These are phyloP conservation scores for Megalonaias nervosa DNA, from an alignment of 1,140 invertebrate genomes.

Conservation along the genomic window DNA sequence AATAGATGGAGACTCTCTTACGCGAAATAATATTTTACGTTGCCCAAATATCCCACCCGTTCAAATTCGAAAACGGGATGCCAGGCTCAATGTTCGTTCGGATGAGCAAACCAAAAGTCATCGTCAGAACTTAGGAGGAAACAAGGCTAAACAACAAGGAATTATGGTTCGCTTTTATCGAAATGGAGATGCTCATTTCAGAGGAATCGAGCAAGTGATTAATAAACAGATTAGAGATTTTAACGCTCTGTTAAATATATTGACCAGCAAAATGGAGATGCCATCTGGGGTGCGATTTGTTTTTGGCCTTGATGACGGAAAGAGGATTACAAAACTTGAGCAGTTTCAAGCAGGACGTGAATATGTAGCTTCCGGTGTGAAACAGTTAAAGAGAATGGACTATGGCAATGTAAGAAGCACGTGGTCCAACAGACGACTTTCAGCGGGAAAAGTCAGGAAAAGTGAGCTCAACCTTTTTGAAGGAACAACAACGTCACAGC, in stretches of 20 bases:
- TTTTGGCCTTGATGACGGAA: constrained; percentile 88
- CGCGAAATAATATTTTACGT: too few relatives aligned
- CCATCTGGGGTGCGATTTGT: constrained; percentile 77
- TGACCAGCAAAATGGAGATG: constrained; percentile 66
- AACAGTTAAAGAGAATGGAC: constrained; percentile 77
- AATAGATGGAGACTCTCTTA: too few relatives aligned
- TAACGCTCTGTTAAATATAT: constrained; percentile 85
- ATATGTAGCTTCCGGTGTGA: constrained; percentile 88
- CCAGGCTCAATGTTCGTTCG: too few relatives aligned
- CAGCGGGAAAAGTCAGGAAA: constrained; percentile 41
- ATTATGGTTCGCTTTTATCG: constrained; percentile 88
- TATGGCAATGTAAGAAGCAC: constrained; percentile 59
- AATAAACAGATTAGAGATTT: constrained; percentile 78
- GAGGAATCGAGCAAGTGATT: constrained; percentile 87
- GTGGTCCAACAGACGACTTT: constrained; percentile 52
- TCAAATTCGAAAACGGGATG: too few relatives aligned
- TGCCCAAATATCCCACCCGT: too few relatives aligned
- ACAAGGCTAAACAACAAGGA: constrained; percentile 20
- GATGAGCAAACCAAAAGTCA: too few relatives aligned
- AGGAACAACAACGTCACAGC: constrained; percentile 4
- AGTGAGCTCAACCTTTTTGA: constrained; percentile 48
- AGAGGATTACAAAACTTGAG: constrained; percentile 85
- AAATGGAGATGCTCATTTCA: constrained; percentile 94
- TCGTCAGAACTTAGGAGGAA: too few relatives aligned
- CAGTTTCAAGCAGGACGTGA: constrained; percentile 93